Conservation (phyloP, 2,797 vertebrate species). For the Potorous gilbertii region DNA sequence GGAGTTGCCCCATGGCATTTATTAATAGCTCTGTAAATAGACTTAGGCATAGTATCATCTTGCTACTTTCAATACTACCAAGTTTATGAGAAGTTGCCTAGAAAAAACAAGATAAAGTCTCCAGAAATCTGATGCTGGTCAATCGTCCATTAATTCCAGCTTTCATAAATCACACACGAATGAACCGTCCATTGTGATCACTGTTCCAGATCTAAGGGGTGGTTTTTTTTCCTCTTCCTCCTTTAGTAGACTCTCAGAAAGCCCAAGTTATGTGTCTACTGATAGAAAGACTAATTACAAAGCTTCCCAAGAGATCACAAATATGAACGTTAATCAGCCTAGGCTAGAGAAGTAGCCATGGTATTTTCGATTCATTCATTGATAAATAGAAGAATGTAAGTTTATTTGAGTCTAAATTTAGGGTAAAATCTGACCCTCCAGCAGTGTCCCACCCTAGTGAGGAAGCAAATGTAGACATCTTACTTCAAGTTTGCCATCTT, state of each 20-base stretch:
- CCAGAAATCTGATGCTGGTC: slow-evolving; percentile 84
- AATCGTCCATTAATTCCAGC: slow-evolving; percentile 82
- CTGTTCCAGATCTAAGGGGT: slow-evolving; percentile 83
- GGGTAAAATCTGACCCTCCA: slow-evolving; percentile 64
- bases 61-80: slow-evolving; percentile 79
- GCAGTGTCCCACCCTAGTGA: slow-evolving; percentile 54
- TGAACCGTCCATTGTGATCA: slow-evolving; percentile 84
- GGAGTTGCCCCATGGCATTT: slow-evolving; percentile 67
- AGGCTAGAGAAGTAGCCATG: slow-evolving; percentile 59
- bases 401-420: slow-evolving; percentile 66
- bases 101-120: slow-evolving; percentile 83
- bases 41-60: slow-evolving; percentile 81
- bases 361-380: slow-evolving; percentile 37
- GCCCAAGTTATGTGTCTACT: slow-evolving; percentile 63
- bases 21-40: slow-evolving; percentile 82
- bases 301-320: slow-evolving; percentile 76
- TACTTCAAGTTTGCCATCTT: neutral
- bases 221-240: slow-evolving; percentile 51
- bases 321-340: slow-evolving; percentile 75
- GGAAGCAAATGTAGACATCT: neutral
- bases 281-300: slow-evolving; percentile 74
- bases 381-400: slow-evolving; percentile 72
- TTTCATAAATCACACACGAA: slow-evolving; percentile 83
- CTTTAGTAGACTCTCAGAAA: slow-evolving; percentile 76
- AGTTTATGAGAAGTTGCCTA: slow-evolving; percentile 84